phyloP scores from a whole-genome alignment of 2,888 invertebrate species.

The Papilio elwesi region DNA sequence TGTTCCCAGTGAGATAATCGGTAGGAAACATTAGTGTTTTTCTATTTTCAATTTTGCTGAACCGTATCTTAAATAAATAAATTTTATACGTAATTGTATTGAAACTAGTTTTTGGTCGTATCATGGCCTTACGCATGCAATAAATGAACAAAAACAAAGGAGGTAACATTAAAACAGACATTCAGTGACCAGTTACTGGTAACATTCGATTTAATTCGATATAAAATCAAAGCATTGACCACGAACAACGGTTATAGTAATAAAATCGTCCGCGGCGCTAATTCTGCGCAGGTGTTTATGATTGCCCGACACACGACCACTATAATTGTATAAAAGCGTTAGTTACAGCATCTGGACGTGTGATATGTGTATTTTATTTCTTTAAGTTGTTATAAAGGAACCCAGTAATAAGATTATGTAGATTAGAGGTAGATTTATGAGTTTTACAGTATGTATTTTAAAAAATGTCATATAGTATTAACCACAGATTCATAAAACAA shows the following conservation, averaged over 20 bases:
- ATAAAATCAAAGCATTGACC: slow-evolving; percentile 11
- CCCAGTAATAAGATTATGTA: too few relatives aligned
- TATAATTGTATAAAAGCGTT: slow-evolving; percentile 15
- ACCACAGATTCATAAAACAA: too few relatives aligned
- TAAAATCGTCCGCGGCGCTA: slow-evolving; percentile 8
- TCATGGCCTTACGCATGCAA: background rate
- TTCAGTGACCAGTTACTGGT: background rate
- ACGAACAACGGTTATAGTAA: slow-evolving; percentile 2
- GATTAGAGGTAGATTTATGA: too few relatives aligned
- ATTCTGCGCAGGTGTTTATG: background rate
- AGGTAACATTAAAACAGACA: slow-evolving; percentile 1
- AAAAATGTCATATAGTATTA: too few relatives aligned
- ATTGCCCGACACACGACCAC: background rate
- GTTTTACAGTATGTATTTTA: too few relatives aligned
- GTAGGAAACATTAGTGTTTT: too few relatives aligned
- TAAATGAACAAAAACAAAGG: background rate
- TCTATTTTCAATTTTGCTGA: too few relatives aligned
- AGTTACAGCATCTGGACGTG: slow-evolving; percentile 5
- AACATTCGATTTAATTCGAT: slow-evolving; percentile 17
- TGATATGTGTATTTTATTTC: background rate
- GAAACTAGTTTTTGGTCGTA: background rate
- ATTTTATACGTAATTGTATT: too few relatives aligned
- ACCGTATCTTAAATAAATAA: too few relatives aligned
- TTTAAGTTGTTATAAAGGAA: too few relatives aligned
- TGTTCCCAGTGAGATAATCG: too few relatives aligned